Evolutionary conservation across 2,797 vertebrate genomes (phyloP), one percentile per base, ranked within the genome.

Genomic region (Muraenolepis orangiensis): DNA sequence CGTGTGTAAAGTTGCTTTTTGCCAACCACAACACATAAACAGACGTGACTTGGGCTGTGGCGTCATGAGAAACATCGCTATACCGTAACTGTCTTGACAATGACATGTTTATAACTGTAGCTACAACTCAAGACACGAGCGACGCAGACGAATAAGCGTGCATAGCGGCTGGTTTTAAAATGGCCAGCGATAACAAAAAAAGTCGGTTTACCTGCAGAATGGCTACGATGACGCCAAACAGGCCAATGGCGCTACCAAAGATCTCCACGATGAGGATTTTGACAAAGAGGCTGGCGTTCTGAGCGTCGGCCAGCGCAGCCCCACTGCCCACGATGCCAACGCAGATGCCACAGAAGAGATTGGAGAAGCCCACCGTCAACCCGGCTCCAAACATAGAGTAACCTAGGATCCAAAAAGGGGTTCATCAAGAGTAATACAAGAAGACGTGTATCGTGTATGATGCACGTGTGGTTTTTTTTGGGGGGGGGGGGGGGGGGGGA

Each of bases 211-310:
- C 98, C 97, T 99, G 98, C 93, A 99, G 91, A 84, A 99, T 99
- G 78, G 98, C 96, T 57, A 99, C 97, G 29, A 99, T 99, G 85
- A 99, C 97, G 0, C 98, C 98, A 20, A 99, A 99, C 76, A 99
- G 93, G 70, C 98, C 98, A 0, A 99, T 99, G 77, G 98, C 97
- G 30, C 97, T 99, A 91, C 97, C 98, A 66, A 99, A 99, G 87
- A 99, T 99, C 92, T 99, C 98, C 91, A 99, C 97, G 0, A 99
- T 99, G 81, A 99, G 96, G 85, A 99, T 98, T 93, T 99, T 99
- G 36, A 99, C 97, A 0, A 99, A 99, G 75, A 99, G 96, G 88
- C 95, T 98, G 83, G 94, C 91, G 6, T 99, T 99, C 91, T 99
- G 98, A 28, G 98, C 98, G 32, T 99, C 98, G 0, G 98, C 98